A percentile compares a stretch with the other conserved stretches of the same genome.
phyloP scores from a whole-genome alignment of 2,888 invertebrate species.

The Clepsis dumicolana region DNA sequence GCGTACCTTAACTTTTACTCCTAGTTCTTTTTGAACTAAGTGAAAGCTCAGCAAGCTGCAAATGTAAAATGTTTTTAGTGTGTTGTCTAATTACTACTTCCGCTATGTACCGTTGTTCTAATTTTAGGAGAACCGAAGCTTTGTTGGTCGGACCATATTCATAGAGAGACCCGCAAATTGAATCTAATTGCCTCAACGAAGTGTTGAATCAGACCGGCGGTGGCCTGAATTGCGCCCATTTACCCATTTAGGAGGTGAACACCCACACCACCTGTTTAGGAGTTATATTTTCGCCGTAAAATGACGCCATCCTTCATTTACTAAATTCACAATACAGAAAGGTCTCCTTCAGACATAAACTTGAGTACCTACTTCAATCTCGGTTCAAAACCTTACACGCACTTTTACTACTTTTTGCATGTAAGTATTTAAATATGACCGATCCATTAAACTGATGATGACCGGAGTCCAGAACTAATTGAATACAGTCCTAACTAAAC shows the following conservation, averaged over 20 bases:
- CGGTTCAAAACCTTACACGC: no score
- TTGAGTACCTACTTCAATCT: no score
- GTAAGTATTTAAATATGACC: not conserved
- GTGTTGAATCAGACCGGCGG: conserved; percentile 82
- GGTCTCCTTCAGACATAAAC: not conserved
- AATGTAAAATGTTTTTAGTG: conserved; percentile 47
- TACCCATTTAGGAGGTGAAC: conserved; percentile 79
- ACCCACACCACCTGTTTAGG: conserved; percentile 80
- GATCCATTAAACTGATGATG: conserved; percentile 23
- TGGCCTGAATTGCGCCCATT: conserved; percentile 82
- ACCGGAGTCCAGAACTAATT: conserved; percentile 44
- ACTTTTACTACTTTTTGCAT: not conserved
- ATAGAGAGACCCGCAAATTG: conserved; percentile 78
- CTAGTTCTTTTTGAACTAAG: conserved; percentile 12
- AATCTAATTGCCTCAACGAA: conserved; percentile 84
- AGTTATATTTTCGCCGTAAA: conserved; percentile 60
- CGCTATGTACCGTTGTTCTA: conserved; percentile 57
- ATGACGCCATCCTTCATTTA: conserved; percentile 64
- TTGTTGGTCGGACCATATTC: conserved; percentile 72
- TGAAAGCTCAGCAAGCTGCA: conserved; percentile 18
- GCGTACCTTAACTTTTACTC: not conserved
- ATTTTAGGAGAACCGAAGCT: conserved; percentile 73
- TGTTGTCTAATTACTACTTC: conserved; percentile 49
- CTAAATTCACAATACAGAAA: conserved; percentile 1
- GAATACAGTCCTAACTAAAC: conserved; percentile 54